Evolutionary conservation across 1,140 invertebrate genomes (phyloP).

Genomic region (Cyrtorhinus lividipennis): DNA sequence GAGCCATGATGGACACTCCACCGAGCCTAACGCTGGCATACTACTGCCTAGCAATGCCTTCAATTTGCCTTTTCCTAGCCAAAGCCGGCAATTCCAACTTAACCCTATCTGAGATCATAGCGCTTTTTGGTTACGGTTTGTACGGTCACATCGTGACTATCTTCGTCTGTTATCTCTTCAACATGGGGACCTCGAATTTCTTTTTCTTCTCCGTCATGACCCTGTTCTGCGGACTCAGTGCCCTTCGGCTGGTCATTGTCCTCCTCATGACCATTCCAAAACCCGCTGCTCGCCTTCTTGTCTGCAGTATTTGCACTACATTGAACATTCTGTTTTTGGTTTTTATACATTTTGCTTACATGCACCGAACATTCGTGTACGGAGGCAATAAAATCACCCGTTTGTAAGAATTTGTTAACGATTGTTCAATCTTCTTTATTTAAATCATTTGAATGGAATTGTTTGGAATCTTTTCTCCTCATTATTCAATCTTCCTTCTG

Average conservation of each 20-base stretch:
- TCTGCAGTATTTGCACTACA: slow-evolving; percentile 32
- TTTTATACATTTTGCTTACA: slow-evolving; percentile 35
- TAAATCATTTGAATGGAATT: not conserved
- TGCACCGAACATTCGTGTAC: slow-evolving; percentile 31
- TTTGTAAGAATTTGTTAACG: not conserved
- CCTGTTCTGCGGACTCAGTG: slow-evolving; percentile 33
- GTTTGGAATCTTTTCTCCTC: not conserved
- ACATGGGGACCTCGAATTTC: too few species aligned
- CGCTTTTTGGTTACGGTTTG: slow-evolving; percentile 33
- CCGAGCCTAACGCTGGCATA: too few species aligned
- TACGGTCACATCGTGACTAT: too few species aligned
- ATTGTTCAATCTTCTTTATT: too few species aligned
- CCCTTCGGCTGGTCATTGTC: slow-evolving; percentile 32
- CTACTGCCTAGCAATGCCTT: too few species aligned
- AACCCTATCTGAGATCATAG: slow-evolving; percentile 29
- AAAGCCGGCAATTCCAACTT: slow-evolving; percentile 29
- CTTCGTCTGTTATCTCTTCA: too few species aligned
- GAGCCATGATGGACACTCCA: too few species aligned
- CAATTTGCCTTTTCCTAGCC: slow-evolving; percentile 28
- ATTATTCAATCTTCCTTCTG: not conserved
- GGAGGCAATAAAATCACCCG: slow-evolving; percentile 6
- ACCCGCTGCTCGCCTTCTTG: slow-evolving; percentile 33
- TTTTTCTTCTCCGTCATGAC: slow-evolving; percentile 30
- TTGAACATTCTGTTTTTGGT: slow-evolving; percentile 34
- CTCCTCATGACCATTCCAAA: slow-evolving; percentile 31